Base-by-base conservation (phyloP, 2,797 vertebrate species). In the Otolemur crassicaudatus region DNA sequence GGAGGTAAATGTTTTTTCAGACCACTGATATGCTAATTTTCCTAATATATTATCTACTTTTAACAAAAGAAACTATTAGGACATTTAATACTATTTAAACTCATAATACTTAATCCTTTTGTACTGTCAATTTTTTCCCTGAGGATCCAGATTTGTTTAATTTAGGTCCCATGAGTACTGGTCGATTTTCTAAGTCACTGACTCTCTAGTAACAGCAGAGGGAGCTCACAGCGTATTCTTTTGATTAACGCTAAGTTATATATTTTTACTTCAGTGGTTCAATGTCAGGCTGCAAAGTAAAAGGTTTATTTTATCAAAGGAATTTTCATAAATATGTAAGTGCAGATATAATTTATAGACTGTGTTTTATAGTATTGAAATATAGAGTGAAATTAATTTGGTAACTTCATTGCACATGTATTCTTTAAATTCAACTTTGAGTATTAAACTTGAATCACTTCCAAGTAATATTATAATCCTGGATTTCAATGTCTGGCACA, bases 161-260 rank as follows among this genome's bases (percentile, higher is more conserved):
- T 16, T 82, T 77, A 83, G 7, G 3, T 25, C 34, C 79, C 31
- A 73, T 16, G 12, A 93, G 13, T 77, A 58, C 77, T 77, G 65
- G 1, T 5, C 20, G 72, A 12, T 69, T 92, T 92, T 85, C 27
- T 90, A 75, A 80, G 25, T 81, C 37, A 40, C 23, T 56, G 17
- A 94, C 19, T 34, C 12, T 87, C n/a, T 40, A 49, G 60, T 20
- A 95, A 95, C 94, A 98, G 94, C 90, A 98, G 97, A 95, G 97
- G 95, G 97, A 91, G 97, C 97, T 96, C 94, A 95, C 16, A 75
- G 65, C 37, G 31, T 82, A 81, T 61, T 87, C 29, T 96, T 96
- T 77, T n/a, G 79, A 92, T 23, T 67, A 70, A 67, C 88, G 46
- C 27, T 80, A 58, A 17, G 2, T 82, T 76, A 80, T 9, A 65